A percentile compares a stretch with the other conserved stretches of the same genome.
These are phyloP conservation scores for Eristalis intricaria DNA, from an alignment of 2,888 invertebrate genomes.

Conservation along the genomic window DNA sequence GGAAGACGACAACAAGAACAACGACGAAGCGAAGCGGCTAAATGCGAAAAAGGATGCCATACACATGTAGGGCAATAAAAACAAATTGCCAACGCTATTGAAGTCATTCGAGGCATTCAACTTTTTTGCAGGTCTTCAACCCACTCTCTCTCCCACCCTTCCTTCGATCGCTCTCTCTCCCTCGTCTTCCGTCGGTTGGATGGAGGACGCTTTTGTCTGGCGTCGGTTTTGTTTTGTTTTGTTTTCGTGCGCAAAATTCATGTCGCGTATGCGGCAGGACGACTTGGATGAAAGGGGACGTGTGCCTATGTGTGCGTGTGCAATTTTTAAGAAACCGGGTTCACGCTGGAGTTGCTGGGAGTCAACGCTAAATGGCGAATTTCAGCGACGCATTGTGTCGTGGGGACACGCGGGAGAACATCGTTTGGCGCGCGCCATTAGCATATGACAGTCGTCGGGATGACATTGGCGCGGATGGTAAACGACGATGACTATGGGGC, in stretches of 20 bases:
- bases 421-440: conserved; percentile 18
- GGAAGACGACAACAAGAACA: conserved; percentile 5
- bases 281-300: conserved; percentile 52
- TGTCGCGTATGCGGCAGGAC: conserved; percentile 50
- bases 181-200: background rate
- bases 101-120: conserved; percentile 59
- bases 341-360: background rate
- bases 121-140: conserved; percentile 12
- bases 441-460: conserved; percentile 22
- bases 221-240: background rate
- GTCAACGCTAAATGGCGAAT: conserved; percentile 37
- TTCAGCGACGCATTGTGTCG: conserved; percentile 20
- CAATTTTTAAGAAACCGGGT: conserved; percentile 18
- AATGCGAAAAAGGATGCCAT: conserved; percentile 57
- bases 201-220: background rate
- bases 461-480: background rate
- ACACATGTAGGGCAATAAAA: conserved; percentile 69
- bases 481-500: background rate
- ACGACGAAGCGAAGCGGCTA: background rate
- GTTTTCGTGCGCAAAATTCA: conserved; percentile 51
- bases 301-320: conserved; percentile 14
- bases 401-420: conserved; percentile 4
- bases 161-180: background rate
- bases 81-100: conserved; percentile 68
- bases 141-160: background rate